Base-by-base conservation (phyloP, 2,797 vertebrate species). In the Microcaecilia unicolor region DNA sequence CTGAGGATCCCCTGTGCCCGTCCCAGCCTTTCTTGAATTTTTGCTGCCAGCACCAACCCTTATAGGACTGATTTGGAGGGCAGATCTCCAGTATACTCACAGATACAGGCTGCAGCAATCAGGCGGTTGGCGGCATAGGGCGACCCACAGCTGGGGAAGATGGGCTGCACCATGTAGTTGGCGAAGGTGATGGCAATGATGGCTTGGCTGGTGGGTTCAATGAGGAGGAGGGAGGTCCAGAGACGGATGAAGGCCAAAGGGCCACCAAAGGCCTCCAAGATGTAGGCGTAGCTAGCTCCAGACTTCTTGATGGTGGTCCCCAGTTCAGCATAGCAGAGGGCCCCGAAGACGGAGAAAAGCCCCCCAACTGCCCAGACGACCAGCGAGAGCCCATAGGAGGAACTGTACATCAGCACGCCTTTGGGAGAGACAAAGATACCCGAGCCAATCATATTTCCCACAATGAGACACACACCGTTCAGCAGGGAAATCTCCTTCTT, bases 361-460 rank as follows among this genome's bases (percentile, higher is more conserved):
- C 92, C 92, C 0, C 92, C 92, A 1, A 92, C 1, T 6, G 86
- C 86, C 92, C 92, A 96, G 41, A 96, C 72, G 28, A 90, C 72
- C 46, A 96, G 65, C 1, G 92, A 93, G 25, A 96, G 79, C 18
- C 91, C 91, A 3, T 88, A 94, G 35, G 92, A 96, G 34, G 72
- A 74, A 17, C 90, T 92, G 74, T 93, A 89, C 41, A 89, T 88
- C 56, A 96, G 73, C 15, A 96, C 92, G 1, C 92, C 92, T 38
- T 92, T 93, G 3, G 92, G 91, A 0, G 92, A 93, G 13, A 96
- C 88, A 6, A 96, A 96, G 74, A 96, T 96, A 13, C 92, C 92
- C 0, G 92, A 94, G 41, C 92, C 92, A 4, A 96, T 96, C 92
- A 96, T 96, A 80, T 96, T 96, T 23, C 92, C 92, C 69, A 96